Evolutionary conservation across 2,113 vertebrate species (phyloP), one percentile per base, ranked within the genome.

Genomic region (Passer domesticus): DNA sequence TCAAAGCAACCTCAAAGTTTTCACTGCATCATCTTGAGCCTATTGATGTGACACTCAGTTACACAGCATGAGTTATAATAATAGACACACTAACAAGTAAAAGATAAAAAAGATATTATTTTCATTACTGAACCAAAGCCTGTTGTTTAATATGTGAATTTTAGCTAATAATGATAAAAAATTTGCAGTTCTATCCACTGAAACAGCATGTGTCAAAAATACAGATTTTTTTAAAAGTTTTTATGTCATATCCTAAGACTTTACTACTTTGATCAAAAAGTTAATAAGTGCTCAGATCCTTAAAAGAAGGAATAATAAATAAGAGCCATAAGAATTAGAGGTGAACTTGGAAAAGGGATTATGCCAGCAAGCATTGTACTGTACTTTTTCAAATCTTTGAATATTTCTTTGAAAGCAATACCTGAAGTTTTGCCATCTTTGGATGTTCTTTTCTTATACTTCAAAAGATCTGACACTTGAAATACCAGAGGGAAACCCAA

Each of bases 81-180:
- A 83, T 53, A 94, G 64, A 90, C 24, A 39, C 16, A 59, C 31
- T 81, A 92, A 78, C 23, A 68, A 91, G 53, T 37, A 25, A 82
- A 84, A 80, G 18, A 93, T 76, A 59, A 83, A 91, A 86, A 87
- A 39, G 6, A 46, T 11, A 62, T 27, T 89, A 19, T 89, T 92
- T 85, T 68, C 63, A 50, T 66, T 39, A 66, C 37, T 76, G 70
- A 87, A 76, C 10, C 10, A 80, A 69, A 78, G 4, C 22, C 39
- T 94, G 23, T 92, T 92, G 50, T 74, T 94, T 79, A 82, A 86
- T 76, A 93, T 64, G n/a, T 46, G 41, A 80, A 83, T 78, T 74
- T 90, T 83, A 87, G 37, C 35, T 87, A 96, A 90, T 60, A 92
- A 81, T 63, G 50, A 73, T 27, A 88, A 89, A 69, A 89, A 64